A percentile compares a stretch with the other conserved stretches of the same genome.
Conservation (phyloP, 2,113 vertebrate species). For the Sterrhoptilus dennistouni region DNA sequence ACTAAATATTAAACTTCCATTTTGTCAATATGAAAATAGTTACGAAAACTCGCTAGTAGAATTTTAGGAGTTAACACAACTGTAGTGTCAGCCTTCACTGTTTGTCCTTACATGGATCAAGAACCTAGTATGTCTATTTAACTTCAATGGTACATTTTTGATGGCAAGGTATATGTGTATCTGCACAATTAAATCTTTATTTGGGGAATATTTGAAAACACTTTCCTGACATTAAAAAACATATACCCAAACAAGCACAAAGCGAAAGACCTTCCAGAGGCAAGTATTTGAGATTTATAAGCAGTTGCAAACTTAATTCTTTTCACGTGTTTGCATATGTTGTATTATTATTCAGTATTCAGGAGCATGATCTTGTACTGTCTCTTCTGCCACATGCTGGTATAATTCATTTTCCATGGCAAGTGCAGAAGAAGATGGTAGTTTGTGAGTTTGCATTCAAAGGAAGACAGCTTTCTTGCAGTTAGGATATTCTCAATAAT, state of each 20-base stretch:
- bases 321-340: background rate
- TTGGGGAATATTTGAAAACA: background rate
- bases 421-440: background rate
- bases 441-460: background rate
- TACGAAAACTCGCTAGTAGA: background rate
- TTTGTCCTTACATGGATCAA: background rate
- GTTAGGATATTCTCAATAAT: background rate
- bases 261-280: background rate
- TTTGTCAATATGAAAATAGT: background rate
- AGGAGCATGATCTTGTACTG: background rate
- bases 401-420: background rate
- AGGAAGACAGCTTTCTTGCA: background rate
- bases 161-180: background rate
- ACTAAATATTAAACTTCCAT: background rate
- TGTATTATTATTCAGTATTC: background rate
- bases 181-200: background rate
- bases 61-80: background rate
- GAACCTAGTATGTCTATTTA: background rate
- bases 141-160: background rate
- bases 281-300: background rate
- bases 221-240: background rate
- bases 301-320: background rate
- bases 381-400: background rate
- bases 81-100: background rate
- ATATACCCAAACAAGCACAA: rapidly evolving